Percentiles rank a stretch among this genome's conserved stretches.
These are phyloP conservation scores for Balearica regulorum DNA, from an alignment of 2,797 vertebrate genomes.

Conservation along the genomic window DNA sequence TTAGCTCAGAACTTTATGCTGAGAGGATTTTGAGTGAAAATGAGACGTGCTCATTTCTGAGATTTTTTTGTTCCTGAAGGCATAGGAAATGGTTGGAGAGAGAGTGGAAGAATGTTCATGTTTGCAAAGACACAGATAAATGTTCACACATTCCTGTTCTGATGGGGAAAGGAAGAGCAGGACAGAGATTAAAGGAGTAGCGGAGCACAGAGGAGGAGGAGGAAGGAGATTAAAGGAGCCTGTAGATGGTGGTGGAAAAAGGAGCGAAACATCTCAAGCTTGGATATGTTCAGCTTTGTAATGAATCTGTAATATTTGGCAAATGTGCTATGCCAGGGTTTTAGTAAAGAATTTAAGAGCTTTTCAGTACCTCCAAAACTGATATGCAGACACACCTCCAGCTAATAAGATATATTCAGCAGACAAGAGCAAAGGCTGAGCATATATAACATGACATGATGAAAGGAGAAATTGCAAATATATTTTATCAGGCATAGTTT, in stretches of 20 bases:
- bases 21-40: not conserved
- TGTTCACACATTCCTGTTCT: slow-evolving; percentile 11
- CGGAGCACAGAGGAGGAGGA: not conserved
- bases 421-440: not conserved
- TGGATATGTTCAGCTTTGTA: not conserved
- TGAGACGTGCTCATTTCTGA: not conserved
- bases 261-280: not conserved
- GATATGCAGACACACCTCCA: not conserved
- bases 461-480: not conserved
- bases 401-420: not conserved
- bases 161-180: not conserved
- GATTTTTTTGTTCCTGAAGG: not conserved
- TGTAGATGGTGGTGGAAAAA: not conserved
- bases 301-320: not conserved
- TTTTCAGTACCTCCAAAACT: not conserved
- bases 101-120: not conserved
- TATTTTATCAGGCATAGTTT: not conserved
- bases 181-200: slow-evolving; percentile 38
- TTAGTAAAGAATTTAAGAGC: not conserved
- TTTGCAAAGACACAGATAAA: slow-evolving; percentile 31
- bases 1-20: not conserved
- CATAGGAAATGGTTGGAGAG: not conserved
- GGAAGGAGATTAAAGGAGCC: not conserved
- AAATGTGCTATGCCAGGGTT: not conserved
- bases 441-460: not conserved